A percentile compares a stretch with the other conserved stretches of the same genome.
Conservation (phyloP, 2,797 vertebrate species). For the Coracias cyanogaster region DNA sequence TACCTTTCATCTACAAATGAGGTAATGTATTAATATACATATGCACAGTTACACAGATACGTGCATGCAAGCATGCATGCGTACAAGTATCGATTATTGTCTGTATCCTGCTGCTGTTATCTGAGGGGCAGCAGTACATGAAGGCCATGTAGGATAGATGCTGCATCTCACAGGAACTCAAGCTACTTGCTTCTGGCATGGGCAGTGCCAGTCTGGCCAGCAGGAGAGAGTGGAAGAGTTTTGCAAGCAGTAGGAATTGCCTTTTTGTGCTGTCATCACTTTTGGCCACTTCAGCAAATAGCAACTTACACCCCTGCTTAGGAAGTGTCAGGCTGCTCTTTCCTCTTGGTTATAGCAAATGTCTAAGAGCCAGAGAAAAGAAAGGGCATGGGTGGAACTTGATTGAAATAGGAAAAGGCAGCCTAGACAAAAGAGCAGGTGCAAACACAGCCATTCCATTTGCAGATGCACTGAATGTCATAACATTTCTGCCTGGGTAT, state of each 20-base stretch:
- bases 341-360: conserved; percentile 6
- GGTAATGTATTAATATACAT: conserved; percentile 15
- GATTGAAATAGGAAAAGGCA: conserved; percentile 67
- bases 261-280: not conserved
- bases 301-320: not conserved
- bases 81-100: not conserved
- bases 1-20: conserved; percentile 42
- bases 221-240: not conserved
- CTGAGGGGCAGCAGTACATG: not conserved
- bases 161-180: not conserved
- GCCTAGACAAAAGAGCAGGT: conserved; percentile 51
- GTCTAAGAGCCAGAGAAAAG: not conserved
- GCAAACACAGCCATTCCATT: conserved; percentile 55
- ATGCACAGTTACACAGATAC: not conserved
- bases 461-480: conserved; percentile 20
- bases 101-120: not conserved
- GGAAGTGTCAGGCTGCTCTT: not conserved
- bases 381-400: conserved; percentile 1
- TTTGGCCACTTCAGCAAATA: not conserved
- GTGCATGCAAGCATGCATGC: not conserved
- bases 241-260: not conserved
- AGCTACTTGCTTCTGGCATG: not conserved
- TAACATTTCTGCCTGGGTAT: conserved; percentile 19
- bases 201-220: not conserved
- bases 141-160: not conserved